Evolutionary conservation across 2,888 invertebrate genomes (phyloP), one percentile per base, ranked within the genome.

Genomic region (Caenorhabditis japonica): DNA sequence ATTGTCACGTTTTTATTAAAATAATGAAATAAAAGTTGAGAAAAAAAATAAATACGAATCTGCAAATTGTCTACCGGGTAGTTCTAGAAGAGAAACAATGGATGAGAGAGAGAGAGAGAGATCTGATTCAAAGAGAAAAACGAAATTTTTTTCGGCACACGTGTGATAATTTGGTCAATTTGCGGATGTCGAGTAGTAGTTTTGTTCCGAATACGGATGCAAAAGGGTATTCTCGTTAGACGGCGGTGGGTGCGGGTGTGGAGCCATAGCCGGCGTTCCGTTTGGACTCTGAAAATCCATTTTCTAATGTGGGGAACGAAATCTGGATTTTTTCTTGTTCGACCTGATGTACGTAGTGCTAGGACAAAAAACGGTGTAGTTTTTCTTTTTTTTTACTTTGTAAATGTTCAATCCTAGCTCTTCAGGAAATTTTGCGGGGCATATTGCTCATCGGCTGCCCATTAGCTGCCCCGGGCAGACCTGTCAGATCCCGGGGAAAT

Each of bases 211-310:
- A 23, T 71, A 58, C 4, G 70, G 70, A 49, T 71, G 70, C 10
- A 71, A 39, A 17, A 71, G 33, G 1, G 61, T 71, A 44, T 71
- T 71, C 41, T 71, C 70, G 58, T 62, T 62, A 51, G 70, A 58
- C 51, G 43, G 55, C 62, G 56, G 55, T 25, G 41, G 61, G 58
- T 70, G 49, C 19, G 55, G 43, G 19, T 17, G 64, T 39, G 47
- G 59, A 21, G 25, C 23, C 23, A 51, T 49, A 21, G 62, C 64
- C 49, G 64, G 64, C 17, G 64, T 64, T 47, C 69, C 69, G 60
- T 69, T 69, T 52, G 62, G 51, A 33, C 62, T 44, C 70, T 62
- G 62, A 49, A 70, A 70, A 19, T 17, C 4, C 12, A 1, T 17
- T 4, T 15, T 43, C 33, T 2, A 13, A 33, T 21, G 7, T 23